phyloP scores from a whole-genome alignment of 1,140 invertebrate species.

The Cataglyphis hispanica region DNA sequence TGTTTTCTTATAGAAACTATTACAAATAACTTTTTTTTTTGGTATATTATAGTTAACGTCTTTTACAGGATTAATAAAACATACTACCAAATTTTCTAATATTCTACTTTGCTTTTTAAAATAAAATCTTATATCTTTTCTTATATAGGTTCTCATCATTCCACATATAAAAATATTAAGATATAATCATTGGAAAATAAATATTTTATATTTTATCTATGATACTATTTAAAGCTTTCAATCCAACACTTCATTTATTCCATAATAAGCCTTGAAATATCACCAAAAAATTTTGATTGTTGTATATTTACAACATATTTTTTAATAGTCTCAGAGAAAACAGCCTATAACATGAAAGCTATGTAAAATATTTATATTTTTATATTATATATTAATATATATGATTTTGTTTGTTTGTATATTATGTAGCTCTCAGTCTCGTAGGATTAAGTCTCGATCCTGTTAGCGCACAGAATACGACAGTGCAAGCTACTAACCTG shows the following conservation, averaged over 20 bases:
- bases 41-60: not conserved
- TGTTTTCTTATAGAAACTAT: not conserved
- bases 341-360: not conserved
- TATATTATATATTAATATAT: not conserved
- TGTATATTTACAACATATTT: too few relatives aligned
- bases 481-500: slow-evolving; percentile 83
- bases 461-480: not conserved
- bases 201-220: too few relatives aligned
- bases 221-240: too few relatives aligned
- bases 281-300: not conserved
- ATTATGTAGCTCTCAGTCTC: not conserved
- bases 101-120: too few relatives aligned
- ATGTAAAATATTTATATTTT: not conserved
- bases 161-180: not conserved
- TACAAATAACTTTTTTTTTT: not conserved
- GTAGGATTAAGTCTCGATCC: slow-evolving; percentile 10
- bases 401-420: not conserved
- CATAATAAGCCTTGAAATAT: not conserved
- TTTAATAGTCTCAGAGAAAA: not conserved
- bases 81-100: too few relatives aligned
- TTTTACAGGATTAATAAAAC: not conserved
- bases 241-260: not conserved
- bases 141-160: not conserved
- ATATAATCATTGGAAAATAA: not conserved
- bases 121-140: not conserved